Conservation (phyloP, 2,113 vertebrate species). For the Dromaius novaehollandiae region DNA sequence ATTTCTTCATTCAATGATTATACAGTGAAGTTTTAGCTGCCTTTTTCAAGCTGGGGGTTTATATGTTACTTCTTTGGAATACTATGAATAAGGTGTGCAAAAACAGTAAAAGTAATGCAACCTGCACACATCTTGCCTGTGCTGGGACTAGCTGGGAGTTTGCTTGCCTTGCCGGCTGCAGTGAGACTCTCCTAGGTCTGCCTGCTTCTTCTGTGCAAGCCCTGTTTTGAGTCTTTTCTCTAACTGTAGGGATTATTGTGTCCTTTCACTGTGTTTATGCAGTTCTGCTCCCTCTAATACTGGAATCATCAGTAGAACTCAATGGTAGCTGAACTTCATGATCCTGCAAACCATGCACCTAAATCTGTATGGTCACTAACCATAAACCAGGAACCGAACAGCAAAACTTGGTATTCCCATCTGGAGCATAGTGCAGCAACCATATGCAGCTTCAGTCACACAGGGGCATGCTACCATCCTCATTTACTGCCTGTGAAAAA, state of each 20-base stretch:
- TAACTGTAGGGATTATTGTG: fast-evolving
- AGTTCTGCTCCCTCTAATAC: neutral
- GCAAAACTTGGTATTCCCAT: neutral
- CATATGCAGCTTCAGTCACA: neutral
- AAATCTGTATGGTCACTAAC: neutral
- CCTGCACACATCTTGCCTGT: neutral
- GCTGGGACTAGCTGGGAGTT: neutral
- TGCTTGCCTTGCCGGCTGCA: neutral
- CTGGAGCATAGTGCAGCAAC: neutral
- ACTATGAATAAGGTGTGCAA: neutral
- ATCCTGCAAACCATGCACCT: neutral
- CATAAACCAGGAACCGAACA: neutral
- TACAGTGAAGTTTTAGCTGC: neutral
- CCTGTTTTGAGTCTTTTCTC: neutral
- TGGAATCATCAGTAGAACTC: neutral
- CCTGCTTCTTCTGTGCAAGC: neutral
- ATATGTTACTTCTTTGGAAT: neutral
- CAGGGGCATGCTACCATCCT: neutral
- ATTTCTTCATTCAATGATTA: neutral
- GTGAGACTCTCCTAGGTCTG: neutral
- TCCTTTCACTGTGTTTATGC: neutral
- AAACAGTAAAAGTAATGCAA: neutral
- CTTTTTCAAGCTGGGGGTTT: neutral
- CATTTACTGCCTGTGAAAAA: neutral
- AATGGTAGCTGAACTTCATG: neutral